Evolutionary conservation across 2,113 vertebrate genomes (phyloP).

Genomic region (Burhinus oedicnemus): DNA sequence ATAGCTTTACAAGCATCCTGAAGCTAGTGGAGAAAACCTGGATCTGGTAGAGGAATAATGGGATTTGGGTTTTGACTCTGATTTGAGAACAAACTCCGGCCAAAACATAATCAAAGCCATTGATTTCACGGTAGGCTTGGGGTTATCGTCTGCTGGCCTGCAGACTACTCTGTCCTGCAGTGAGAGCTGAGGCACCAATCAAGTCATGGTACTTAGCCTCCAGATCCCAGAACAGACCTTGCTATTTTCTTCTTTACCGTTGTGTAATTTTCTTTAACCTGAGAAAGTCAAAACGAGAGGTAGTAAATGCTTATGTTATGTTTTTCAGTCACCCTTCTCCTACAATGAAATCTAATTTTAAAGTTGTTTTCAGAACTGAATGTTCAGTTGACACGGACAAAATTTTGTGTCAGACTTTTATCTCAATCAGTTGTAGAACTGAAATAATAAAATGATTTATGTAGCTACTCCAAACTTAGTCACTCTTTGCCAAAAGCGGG

Average conservation of each 20-base stretch:
- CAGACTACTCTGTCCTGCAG: not conserved
- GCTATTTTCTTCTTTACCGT: not conserved
- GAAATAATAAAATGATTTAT: not conserved
- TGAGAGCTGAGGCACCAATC: not conserved
- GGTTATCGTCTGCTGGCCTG: not conserved
- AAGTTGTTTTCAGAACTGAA: not conserved
- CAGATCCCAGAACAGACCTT: not conserved
- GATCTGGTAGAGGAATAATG: not conserved
- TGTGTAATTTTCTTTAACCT: not conserved
- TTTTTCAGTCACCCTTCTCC: not conserved
- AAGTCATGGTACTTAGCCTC: not conserved
- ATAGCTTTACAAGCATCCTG: not conserved
- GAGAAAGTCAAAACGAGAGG: not conserved
- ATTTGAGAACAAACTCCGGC: not conserved
- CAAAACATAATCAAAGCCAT: not conserved
- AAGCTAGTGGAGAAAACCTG: not conserved
- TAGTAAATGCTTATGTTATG: not conserved
- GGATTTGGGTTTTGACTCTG: not conserved
- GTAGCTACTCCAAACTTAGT: not conserved
- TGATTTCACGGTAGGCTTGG: not conserved
- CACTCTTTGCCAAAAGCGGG: not conserved
- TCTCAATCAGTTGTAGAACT: not conserved
- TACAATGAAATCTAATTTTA: not conserved
- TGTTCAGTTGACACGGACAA: not conserved
- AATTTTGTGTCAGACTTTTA: not conserved